Conservation (phyloP, 2,888 invertebrate species). For the Trypoxylon attenuatum region DNA sequence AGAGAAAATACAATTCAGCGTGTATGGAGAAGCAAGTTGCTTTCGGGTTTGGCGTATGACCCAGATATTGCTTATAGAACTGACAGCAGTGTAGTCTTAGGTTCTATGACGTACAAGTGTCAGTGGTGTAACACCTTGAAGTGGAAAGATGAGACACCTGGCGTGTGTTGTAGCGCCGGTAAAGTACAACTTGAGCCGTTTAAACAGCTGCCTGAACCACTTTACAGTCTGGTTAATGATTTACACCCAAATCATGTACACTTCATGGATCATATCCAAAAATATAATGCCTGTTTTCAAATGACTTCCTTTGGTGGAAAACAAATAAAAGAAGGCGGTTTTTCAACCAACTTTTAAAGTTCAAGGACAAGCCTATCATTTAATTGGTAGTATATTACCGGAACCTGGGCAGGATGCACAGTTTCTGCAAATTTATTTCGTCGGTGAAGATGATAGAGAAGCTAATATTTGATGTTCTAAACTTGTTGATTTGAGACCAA, state of each 20-base stretch:
- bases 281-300: not conserved
- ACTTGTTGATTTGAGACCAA: not conserved
- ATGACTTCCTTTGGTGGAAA: not conserved
- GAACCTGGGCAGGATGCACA: not conserved
- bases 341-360: not conserved
- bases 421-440: not conserved
- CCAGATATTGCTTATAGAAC: not conserved
- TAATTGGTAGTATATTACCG: not conserved
- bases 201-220: not conserved
- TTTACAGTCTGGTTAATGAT: not conserved
- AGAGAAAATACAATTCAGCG: too few species aligned
- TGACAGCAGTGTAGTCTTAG: not conserved
- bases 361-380: not conserved
- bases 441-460: not conserved
- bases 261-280: not conserved
- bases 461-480: not conserved
- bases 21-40: not conserved
- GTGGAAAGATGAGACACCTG: not conserved
- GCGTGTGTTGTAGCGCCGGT: not conserved
- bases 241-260: not conserved
- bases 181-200: not conserved
- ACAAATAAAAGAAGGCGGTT: not conserved
- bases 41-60: not conserved
- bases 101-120: not conserved
- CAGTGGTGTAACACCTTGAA: not conserved